phyloP scores from a whole-genome alignment of 2,797 vertebrate genomes.

The Girardinus metallicus region DNA sequence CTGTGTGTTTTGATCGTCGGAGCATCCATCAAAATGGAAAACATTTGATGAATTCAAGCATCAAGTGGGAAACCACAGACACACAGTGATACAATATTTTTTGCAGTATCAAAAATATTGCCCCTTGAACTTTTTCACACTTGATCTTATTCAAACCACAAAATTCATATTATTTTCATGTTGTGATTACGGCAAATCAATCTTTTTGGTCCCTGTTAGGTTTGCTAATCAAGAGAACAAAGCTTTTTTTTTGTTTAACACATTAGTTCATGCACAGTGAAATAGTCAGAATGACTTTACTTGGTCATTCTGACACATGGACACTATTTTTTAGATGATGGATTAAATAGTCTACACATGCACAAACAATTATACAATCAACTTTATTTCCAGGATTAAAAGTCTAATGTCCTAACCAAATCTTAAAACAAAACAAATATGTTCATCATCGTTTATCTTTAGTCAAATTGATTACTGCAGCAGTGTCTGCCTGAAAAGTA shows the following conservation, averaged over 20 bases:
- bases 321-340: background rate
- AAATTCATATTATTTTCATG: background rate
- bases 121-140: background rate
- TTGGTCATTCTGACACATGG: background rate
- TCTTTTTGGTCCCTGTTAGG: background rate
- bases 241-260: background rate
- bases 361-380: background rate
- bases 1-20: slow-evolving; percentile 27
- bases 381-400: background rate
- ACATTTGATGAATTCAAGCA: slow-evolving; percentile 24
- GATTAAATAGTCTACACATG: background rate
- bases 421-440: background rate
- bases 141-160: background rate
- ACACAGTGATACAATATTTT: background rate
- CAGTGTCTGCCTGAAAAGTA: background rate
- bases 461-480: background rate
- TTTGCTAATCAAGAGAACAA: background rate
- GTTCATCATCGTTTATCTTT: background rate
- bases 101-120: background rate
- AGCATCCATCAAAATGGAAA: slow-evolving; percentile 24
- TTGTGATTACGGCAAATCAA: background rate
- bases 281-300: background rate
- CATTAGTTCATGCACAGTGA: background rate
- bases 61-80: background rate
- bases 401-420: background rate